Evolutionary conservation across 2,888 invertebrate species (phyloP).

Genomic region (Conomelus anceps): DNA sequence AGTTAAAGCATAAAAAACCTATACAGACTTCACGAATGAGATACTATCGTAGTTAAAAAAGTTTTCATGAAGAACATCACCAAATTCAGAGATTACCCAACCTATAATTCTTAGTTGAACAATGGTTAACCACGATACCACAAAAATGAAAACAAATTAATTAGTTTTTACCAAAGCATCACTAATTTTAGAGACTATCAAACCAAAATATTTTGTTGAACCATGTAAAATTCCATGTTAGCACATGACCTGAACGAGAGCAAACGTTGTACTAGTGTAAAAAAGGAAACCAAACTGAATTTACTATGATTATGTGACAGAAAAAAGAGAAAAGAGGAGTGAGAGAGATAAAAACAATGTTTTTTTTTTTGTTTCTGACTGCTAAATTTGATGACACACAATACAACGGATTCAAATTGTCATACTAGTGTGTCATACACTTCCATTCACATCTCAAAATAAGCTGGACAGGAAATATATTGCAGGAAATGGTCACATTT

Average conservation of each 20-base stretch:
- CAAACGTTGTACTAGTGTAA: not conserved
- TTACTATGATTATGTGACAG: not conserved
- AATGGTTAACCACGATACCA: not conserved
- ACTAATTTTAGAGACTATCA: too few species aligned
- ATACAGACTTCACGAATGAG: too few species aligned
- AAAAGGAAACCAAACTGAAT: not conserved
- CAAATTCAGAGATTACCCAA: not conserved
- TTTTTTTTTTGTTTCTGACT: too few species aligned
- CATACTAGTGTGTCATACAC: not conserved
- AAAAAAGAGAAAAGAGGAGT: not conserved
- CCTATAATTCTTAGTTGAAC: not conserved
- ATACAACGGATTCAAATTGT: not conserved
- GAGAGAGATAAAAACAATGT: not conserved
- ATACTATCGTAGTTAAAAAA: too few species aligned
- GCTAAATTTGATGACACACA: not conserved
- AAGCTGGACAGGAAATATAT: not conserved
- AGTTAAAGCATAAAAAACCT: too few species aligned
- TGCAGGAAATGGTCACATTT: not conserved
- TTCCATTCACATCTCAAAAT: not conserved
- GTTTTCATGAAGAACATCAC: not conserved
- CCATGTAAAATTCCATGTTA: too few species aligned
- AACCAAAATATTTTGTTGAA: too few species aligned
- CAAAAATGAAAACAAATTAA: too few species aligned
- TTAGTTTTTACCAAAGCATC: too few species aligned
- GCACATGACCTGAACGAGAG: not conserved